Evolutionary conservation across 2,113 vertebrate genomes (phyloP), one percentile per base, ranked within the genome.

Genomic region (Sander lucioperca): DNA sequence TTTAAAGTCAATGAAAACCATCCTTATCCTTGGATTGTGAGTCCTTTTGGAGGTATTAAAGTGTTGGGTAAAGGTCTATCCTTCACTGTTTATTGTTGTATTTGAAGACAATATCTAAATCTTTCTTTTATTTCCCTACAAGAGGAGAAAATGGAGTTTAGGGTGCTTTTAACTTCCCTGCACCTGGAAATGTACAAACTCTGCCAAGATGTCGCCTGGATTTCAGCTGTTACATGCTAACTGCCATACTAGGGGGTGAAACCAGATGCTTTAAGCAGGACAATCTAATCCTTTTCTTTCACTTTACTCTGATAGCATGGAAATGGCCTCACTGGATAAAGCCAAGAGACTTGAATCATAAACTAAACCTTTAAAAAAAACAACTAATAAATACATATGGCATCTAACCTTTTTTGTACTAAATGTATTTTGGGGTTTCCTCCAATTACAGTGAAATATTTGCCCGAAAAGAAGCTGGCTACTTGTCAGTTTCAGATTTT

Each of bases 151-250:
- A 6, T 18, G 15, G 27, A 66, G 53, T 51, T 73, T 43, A 11
- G 1, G 67, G 25, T 65, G 65, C 59, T 48, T 78, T 72, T 36
- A 61, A 84, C 45, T 74, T 82, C 66, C 64, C 48, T 57, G 33
- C 91, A 92, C 85, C 88, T 91, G 88, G 83, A 82, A 62, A 78
- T 63, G 62, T 74, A 21, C 5, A 66, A 47, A 53, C 61, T 50
- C 54, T 69, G 86, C 86, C 88, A 92, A 81, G 62, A 69, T 73
- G 66, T 69, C 76, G 83, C 80, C 79, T 84, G 74, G 53, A 75
- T 76, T 81, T 54, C 21, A 62, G 68, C 58, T 82, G 77, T 74
- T 70, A 73, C 65, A 65, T 53, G 48, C 82, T 75, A 68, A 71
- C 74, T 79, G 79, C 63, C 64, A 85, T 80, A 76, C 43, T 16